Evolutionary conservation across 2,888 invertebrate genomes (phyloP).

Genomic region (Tenthredo scrophulariae): DNA sequence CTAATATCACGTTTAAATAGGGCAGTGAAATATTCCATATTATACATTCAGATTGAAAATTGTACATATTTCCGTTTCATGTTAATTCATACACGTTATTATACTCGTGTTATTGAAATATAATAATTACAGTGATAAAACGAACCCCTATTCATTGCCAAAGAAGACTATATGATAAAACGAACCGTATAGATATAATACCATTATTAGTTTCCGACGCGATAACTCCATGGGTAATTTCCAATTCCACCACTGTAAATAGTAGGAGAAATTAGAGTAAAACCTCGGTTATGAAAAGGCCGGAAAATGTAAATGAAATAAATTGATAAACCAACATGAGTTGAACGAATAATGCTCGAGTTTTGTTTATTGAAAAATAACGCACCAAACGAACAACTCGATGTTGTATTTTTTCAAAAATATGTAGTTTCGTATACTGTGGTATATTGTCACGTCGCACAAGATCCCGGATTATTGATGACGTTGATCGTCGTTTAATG

Average conservation of each 20-base stretch:
- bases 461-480: not conserved
- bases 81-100: not conserved
- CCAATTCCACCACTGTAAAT: not conserved
- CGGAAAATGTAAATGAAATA: conserved; percentile 2
- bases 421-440: not conserved
- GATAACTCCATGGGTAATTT: conserved; percentile 12
- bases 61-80: conserved; percentile 27
- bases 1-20: not conserved
- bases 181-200: not conserved
- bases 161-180: not conserved
- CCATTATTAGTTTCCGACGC: conserved; percentile 20
- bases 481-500: not conserved
- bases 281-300: not conserved
- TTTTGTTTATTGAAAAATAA: not conserved
- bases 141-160: conserved; percentile 4
- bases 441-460: not conserved
- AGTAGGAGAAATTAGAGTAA: not conserved
- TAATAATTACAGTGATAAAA: conserved; percentile 19
- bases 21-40: not conserved
- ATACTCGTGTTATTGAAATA: conserved; percentile 5
- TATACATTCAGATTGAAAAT: not conserved
- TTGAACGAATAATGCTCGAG: not conserved
- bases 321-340: not conserved
- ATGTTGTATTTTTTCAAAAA: not conserved
- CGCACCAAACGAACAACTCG: not conserved